Base-by-base conservation (phyloP, 2,888 invertebrate genomes). In the Hipparchia semele region DNA sequence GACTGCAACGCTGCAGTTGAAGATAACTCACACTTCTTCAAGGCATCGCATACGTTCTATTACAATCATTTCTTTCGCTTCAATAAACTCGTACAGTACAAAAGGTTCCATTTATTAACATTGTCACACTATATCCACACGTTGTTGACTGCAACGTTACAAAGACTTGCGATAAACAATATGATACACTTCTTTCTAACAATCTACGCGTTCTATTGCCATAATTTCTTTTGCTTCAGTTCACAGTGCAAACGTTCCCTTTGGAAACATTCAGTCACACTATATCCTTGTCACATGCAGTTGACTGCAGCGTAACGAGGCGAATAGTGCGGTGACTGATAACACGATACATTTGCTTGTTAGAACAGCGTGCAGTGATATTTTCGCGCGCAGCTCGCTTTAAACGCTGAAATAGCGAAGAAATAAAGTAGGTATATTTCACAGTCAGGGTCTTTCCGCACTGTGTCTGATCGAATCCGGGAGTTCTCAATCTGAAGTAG, bases 231-330 rank as follows among this genome's bases (percentile, higher is more conserved):
- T 53, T 33, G 53, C 53, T 56, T 60, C 33, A 64, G 10, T 58
- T 13, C 7, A 49, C 62, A n/a, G 46, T 61, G 49, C 49, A 49
- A 62, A 45, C 23, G 51, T 73, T 13, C 12, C 45, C 54, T 71
- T 73, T 53, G 58, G 69, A 70, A 75, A 60, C 54, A 73, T 74
- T 74, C 33, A 72, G 76, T 68, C 60, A 51, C 66, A 62, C 72
- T 75, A 75, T 61, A 65, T 75, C 71, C 56, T 70, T 73, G 76
- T 77, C 75, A 71, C 70, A 66, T 77, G 74, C 78, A 75, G 74
- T 75, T 75, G 68, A 73, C 72, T 76, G 74, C 77, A 73, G 74
- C 75, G 70, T 70, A 75, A 76, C 72, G 75, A 71, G 68, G 71
- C 61, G 69, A 70, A 69, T 59, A 64, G 56, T 56, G 33, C 71